phyloP scores from a whole-genome alignment of 2,113 vertebrate genomes.

The Crypturellus undulatus region DNA sequence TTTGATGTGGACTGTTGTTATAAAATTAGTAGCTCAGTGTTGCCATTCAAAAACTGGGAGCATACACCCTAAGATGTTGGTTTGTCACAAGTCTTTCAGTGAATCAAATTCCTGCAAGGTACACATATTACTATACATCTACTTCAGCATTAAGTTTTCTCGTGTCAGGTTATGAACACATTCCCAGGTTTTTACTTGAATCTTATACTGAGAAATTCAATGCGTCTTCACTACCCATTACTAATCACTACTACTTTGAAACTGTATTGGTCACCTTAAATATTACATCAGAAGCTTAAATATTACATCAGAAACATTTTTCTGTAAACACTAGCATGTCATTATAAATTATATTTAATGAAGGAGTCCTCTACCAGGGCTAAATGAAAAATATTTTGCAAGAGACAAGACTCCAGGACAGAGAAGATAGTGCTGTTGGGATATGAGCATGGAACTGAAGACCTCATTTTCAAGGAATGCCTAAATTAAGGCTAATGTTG shows the following conservation, averaged over 20 bases:
- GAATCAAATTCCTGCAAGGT: not conserved
- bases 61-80: not conserved
- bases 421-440: not conserved
- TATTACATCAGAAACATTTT: not conserved
- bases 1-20: not conserved
- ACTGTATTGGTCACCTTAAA: not conserved
- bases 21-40: not conserved
- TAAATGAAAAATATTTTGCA: not conserved
- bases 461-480: not conserved
- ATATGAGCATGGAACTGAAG: not conserved
- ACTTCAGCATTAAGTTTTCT: not conserved
- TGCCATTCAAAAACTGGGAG: fast-evolving
- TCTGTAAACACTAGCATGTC: not conserved
- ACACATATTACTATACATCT: not conserved
- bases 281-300: not conserved
- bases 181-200: not conserved
- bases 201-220: not conserved
- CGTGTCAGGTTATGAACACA: not conserved
- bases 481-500: not conserved
- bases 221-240: not conserved
- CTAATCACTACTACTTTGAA: not conserved
- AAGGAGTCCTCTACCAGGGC: not conserved
- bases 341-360: not conserved
- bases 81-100: not conserved
- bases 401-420: not conserved